Conservation (phyloP, 2,797 vertebrate genomes). For the Pseudochaenichthys georgianus region DNA sequence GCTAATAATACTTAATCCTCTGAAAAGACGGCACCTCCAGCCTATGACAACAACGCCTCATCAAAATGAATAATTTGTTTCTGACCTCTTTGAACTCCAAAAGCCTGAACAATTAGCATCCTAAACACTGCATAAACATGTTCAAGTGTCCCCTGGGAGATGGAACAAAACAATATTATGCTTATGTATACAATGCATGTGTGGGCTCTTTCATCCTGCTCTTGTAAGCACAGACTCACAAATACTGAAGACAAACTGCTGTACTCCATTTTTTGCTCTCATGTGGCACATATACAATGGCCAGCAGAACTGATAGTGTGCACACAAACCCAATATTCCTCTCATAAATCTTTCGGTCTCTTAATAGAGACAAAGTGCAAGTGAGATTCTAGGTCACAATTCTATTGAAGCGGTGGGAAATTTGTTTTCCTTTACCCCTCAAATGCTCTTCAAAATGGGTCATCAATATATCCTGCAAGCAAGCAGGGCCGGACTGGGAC, state of each 20-base stretch:
- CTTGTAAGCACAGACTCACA: conserved; percentile 15
- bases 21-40: conserved; percentile 34
- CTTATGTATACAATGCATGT: not conserved
- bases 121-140: conserved; percentile 19
- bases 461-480: conserved; percentile 51
- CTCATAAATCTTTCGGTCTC: conserved; percentile 61
- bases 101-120: conserved; percentile 13
- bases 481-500: too few relatives aligned
- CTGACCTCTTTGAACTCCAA: conserved; percentile 15
- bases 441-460: conserved; percentile 24
- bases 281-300: conserved; percentile 50
- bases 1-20: conserved; percentile 42
- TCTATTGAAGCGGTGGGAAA: conserved; percentile 40
- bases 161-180: not conserved
- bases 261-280: conserved; percentile 41
- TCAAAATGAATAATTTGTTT: conserved; percentile 48
- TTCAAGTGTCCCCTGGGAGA: conserved; percentile 18
- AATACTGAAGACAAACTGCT: conserved; percentile 56
- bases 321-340: conserved; percentile 51
- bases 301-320: conserved; percentile 37
- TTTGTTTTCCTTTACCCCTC: conserved; percentile 45
- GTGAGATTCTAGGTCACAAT: conserved; percentile 53
- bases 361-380: conserved; percentile 67
- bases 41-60: conserved; percentile 27
- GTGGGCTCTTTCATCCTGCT: conserved; percentile 14